Evolutionary conservation across 2,888 invertebrate genomes (phyloP), one percentile per base, ranked within the genome.

Genomic region (Erpobdella octoculata): DNA sequence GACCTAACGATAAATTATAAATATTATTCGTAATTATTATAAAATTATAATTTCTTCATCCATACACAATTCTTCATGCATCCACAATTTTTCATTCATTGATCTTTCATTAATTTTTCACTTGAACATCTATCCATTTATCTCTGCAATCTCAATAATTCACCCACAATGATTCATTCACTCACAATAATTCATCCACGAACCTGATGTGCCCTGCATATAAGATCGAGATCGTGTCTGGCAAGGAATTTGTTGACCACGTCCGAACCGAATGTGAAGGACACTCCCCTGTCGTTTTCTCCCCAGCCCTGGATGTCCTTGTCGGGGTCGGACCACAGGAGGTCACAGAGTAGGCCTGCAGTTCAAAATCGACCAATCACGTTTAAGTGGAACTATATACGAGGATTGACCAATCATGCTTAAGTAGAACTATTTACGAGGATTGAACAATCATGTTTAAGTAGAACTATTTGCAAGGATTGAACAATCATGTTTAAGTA

Each of bases 211-310:
- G 96, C 97, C 79, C 97, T 88, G 84, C 96, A 97, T 81, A 97
- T 95, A 81, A 97, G 87, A 85, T 97, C 96, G 83, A 97, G 87
- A 83, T 97, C 96, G 85, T 97, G 95, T 81, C 94, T 88, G 84
- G 93, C 93, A 79, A 97, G 79, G 75, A 84, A 84, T 76, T 82
- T 96, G 83, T 91, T 74, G 38, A 97, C 96, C 75, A 97, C 93
- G 84, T 96, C 96, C 0, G 93, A 92, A 59, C 97, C 97, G 83
- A 97, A 97, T n/a, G 96, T 97, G 85, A 96, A 97, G 37, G 94
- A 95, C 25, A 97, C 97, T 66, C 96, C 96, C 79, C 97, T 89
- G 83, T 96, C 96, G 82, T 97, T 97, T 83, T 97, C 96, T 72
- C 95, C 96, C 95, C 93, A 93, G 89, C 78, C 95, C 74, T 84